A percentile compares a stretch with the other conserved stretches of the same genome.
phyloP scores from a whole-genome alignment of 2,113 vertebrate species.

The Barnardius zonarius region DNA sequence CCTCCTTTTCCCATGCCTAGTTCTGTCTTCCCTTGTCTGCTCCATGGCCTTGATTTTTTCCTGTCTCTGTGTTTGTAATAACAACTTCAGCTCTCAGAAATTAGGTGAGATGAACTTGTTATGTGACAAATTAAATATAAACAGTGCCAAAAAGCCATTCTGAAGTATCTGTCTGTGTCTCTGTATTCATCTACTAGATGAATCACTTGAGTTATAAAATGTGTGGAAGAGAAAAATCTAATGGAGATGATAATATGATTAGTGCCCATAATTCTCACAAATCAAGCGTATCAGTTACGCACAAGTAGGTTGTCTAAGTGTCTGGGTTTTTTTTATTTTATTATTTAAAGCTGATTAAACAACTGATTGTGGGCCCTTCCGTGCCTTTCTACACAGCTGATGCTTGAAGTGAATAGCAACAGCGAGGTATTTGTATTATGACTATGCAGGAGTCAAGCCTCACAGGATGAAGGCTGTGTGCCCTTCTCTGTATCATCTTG shows the following conservation, averaged over 20 bases:
- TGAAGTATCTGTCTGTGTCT: slow-evolving; percentile 43
- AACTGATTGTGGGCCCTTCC: slow-evolving; percentile 39
- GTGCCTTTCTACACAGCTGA: not conserved
- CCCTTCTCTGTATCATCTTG: not conserved
- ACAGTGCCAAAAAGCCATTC: slow-evolving; percentile 4
- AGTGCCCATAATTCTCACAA: slow-evolving; percentile 54
- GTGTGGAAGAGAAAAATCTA: slow-evolving; percentile 21
- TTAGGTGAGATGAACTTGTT: slow-evolving; percentile 43
- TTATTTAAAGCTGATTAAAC: slow-evolving; percentile 58
- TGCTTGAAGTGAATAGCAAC: not conserved
- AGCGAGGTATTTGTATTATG: not conserved
- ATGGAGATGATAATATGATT: slow-evolving; percentile 68
- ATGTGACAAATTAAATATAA: slow-evolving; percentile 54
- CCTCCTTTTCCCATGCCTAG: not conserved
- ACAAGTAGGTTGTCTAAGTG: slow-evolving; percentile 32
- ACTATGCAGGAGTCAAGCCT: not conserved
- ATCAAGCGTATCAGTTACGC: slow-evolving; percentile 53
- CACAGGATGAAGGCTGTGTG: not conserved
- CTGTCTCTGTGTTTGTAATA: not conserved
- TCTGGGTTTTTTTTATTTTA: not conserved
- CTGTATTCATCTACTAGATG: slow-evolving; percentile 37
- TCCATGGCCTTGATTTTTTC: not conserved
- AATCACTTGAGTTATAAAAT: slow-evolving; percentile 61
- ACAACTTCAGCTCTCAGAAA: slow-evolving; percentile 12
- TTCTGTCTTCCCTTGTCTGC: not conserved